A percentile compares a stretch with the other conserved stretches of the same genome.
These are phyloP conservation scores for Drosophila melanocephala DNA, from an alignment of 2,888 invertebrate species.

Conservation along the genomic window DNA sequence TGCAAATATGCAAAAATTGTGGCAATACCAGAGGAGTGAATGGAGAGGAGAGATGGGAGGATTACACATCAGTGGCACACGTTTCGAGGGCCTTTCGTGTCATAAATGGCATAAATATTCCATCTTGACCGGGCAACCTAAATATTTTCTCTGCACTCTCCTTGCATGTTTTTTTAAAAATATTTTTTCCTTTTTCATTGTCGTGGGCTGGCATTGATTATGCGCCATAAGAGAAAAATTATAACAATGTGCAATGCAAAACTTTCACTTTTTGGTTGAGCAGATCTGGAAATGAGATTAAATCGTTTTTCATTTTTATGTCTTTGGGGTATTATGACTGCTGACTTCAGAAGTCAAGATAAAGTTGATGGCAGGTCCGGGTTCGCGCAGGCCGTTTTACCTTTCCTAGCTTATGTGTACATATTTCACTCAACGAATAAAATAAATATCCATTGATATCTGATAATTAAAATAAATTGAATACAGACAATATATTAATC, in stretches of 20 bases:
- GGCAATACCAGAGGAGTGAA: constrained; percentile 31
- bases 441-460: not conserved
- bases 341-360: constrained; percentile 31
- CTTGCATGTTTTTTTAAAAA: not conserved
- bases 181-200: constrained; percentile 2
- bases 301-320: constrained; percentile 77
- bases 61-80: constrained; percentile 65
- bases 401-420: not conserved
- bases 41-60: not conserved
- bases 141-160: constrained; percentile 55
- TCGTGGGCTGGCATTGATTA: constrained; percentile 33
- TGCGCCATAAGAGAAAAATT: constrained; percentile 51
- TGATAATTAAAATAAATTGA: constrained; percentile 32
- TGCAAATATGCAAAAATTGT: constrained; percentile 80
- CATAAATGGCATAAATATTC: constrained; percentile 81
- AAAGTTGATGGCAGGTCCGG: constrained; percentile 54
- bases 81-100: constrained; percentile 81
- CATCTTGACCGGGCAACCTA: constrained; percentile 79
- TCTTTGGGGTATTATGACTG: constrained; percentile 18
- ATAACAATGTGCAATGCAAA: constrained; percentile 67
- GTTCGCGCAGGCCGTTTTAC: constrained; percentile 9
- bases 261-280: constrained; percentile 69
- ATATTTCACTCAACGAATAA: not conserved
- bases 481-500: constrained; percentile 28
- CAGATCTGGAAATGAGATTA: constrained; percentile 71